phyloP scores from a whole-genome alignment of 1,140 invertebrate genomes.

The Aphelenchoides avenae region DNA sequence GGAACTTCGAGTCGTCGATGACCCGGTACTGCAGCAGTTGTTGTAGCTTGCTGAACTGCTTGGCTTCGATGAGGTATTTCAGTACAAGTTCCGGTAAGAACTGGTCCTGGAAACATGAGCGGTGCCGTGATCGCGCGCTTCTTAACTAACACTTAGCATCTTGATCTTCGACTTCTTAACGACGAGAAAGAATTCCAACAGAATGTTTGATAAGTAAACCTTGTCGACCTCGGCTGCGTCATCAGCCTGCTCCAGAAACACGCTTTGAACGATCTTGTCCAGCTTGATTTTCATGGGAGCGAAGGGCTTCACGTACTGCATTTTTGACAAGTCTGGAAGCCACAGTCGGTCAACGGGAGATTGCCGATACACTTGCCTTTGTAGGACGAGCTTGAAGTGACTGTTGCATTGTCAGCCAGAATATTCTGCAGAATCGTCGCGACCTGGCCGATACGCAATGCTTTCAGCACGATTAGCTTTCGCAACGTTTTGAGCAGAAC shows the following conservation, averaged over 20 bases:
- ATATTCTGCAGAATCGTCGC: too few species aligned
- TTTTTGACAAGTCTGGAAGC: slow-evolving; percentile 11
- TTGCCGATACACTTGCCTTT: slow-evolving; percentile 19
- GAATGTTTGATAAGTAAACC: slow-evolving; percentile 26
- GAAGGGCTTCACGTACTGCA: slow-evolving; percentile 2
- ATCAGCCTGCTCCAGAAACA: slow-evolving; percentile 38
- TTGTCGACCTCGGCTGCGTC: slow-evolving; percentile 29
- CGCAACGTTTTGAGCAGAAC: slow-evolving; percentile 28
- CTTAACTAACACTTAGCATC: slow-evolving; percentile 4
- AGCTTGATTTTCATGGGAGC: slow-evolving; percentile 16
- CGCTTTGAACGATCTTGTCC: slow-evolving; percentile 19
- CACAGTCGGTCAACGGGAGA: slow-evolving; percentile 10
- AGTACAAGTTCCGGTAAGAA: slow-evolving; percentile 14
- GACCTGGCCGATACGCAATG: slow-evolving; percentile 7
- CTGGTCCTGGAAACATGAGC: slow-evolving; percentile 6
- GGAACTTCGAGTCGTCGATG: slow-evolving; percentile 37
- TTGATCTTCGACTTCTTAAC: slow-evolving; percentile 22
- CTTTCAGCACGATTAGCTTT: slow-evolving; percentile 17
- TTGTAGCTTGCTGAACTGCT: slow-evolving; percentile 33
- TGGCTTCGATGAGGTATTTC: slow-evolving; percentile 4
- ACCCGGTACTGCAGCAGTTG: slow-evolving; percentile 39
- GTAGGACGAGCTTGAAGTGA: slow-evolving; percentile 18
- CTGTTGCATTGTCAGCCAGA: too few species aligned
- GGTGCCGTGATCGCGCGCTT: background rate
- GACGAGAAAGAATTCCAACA: slow-evolving; percentile 28